Evolutionary conservation across 2,888 invertebrate genomes (phyloP), one percentile per base, ranked within the genome.

Genomic region (Heteromyza rotundicornis): DNA sequence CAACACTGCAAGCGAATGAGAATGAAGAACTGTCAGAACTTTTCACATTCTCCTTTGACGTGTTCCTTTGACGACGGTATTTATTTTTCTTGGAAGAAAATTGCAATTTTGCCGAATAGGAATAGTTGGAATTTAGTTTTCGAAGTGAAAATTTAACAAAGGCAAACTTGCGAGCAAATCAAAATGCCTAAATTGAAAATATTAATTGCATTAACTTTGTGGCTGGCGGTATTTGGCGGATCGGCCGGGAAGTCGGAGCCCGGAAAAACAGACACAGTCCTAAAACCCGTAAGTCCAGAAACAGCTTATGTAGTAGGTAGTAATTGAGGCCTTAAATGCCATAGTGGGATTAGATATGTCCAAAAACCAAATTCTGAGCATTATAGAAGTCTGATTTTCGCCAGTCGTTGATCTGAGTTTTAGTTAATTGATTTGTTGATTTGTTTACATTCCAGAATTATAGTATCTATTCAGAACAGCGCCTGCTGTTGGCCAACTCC

Each of bases 401-500:
- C n/a, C n/a, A n/a, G n/a, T n/a, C n/a, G n/a, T n/a, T n/a, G n/a
- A n/a, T n/a, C n/a, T n/a, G n/a, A n/a, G n/a, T n/a, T n/a, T n/a
- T n/a, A n/a, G n/a, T n/a, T n/a, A n/a, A n/a, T n/a, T n/a, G n/a
- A n/a, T n/a, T n/a, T n/a, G n/a, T n/a, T n/a, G n/a, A n/a, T n/a
- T n/a, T n/a, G n/a, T n/a, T n/a, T n/a, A n/a, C n/a, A 44, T 57
- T 35, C 27, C 60, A 79, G 81, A 68, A 65, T 56, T 68, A 67
- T 2, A 74, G 73, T 61, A 72, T 72, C n/a, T n/a, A n/a, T n/a
- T n/a, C n/a, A n/a, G 77, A 79, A 55, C 76, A 78, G 66, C 87
- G 92, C 84, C 87, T 88, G 58, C 82, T 93, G 71, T 90, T 89
- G 82, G 89, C 89, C 76, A 88, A 87, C 65, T 89, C 92, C 1